Base-by-base conservation (phyloP, 2,888 invertebrate genomes). In the Calephelis perditalis region DNA sequence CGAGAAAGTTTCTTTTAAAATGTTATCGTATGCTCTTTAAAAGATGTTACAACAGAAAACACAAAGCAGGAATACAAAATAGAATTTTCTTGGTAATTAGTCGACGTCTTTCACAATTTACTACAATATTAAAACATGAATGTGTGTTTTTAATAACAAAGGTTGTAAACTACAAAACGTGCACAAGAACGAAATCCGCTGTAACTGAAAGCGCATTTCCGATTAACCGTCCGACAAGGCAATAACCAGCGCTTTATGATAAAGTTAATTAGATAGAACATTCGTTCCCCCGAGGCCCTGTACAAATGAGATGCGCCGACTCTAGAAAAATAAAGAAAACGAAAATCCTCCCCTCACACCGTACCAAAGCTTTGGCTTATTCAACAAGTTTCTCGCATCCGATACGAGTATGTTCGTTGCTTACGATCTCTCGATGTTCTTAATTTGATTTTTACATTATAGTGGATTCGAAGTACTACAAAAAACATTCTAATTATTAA, bases 181-280 rank as follows among this genome's bases (percentile, higher is more conserved):
- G 43, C 26, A 58, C 36, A 43, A 52, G 58, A 43, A 52, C n/a
- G 26, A 58, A 58, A 15, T 26, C 35, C 9, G 58, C 52, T 54
- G 46, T 46, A 55, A 59, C 54, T 59, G 55, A 57, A 73, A 79
- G 76, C 75, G 75, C 74, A 77, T 76, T 81, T 79, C 77, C 78
- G 78, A 81, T 82, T 83, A 81, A 73, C 70, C 74, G 46, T 40
- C 60, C 46, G 80, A 79, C 81, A 81, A 81, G 77, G 83, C 81
- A 86, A 84, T 86, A 85, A 78, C 81, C 78, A 73, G 77, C 74
- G 77, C 78, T 84, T 86, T 88, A 88, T 86, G 82, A 86, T 87
- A 84, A 86, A 86, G 82, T 86, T 88, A 88, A 88, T 88, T 87
- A 86, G 85, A 81, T 83, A 78, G 78, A 84, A 84, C 86, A 86